phyloP scores from a whole-genome alignment of 2,888 invertebrate genomes.

The Tribolium freemani region DNA sequence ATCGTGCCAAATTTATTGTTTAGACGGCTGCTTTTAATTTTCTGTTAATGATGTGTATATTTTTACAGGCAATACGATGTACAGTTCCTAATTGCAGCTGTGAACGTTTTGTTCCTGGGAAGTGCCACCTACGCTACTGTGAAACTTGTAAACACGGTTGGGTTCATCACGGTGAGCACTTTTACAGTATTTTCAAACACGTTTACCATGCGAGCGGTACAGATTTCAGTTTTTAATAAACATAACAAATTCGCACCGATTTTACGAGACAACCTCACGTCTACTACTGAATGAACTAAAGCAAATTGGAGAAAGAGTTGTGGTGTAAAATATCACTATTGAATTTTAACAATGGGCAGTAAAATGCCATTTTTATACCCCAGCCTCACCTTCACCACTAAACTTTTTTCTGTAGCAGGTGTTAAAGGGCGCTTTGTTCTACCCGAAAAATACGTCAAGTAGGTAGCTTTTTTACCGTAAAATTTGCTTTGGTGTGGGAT shows the following conservation, averaged over 20 bases:
- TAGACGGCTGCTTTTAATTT: slow-evolving; percentile 38
- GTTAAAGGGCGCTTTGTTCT: too few relatives aligned
- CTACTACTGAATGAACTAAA: neutral
- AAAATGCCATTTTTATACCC: slow-evolving; percentile 1
- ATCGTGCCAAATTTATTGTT: slow-evolving; percentile 44
- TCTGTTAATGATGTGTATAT: slow-evolving; percentile 49
- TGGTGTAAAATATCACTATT: neutral
- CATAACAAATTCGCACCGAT: neutral
- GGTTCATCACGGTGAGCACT: slow-evolving; percentile 80
- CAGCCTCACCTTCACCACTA: too few relatives aligned
- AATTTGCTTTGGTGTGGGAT: neutral
- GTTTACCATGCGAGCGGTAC: neutral
- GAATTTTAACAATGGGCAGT: neutral
- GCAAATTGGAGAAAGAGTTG: neutral
- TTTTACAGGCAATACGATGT: slow-evolving; percentile 76
- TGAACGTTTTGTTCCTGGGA: slow-evolving; percentile 79
- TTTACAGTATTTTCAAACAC: slow-evolving; percentile 14
- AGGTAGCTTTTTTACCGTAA: neutral
- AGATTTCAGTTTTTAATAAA: neutral
- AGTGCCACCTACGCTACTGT: slow-evolving; percentile 77
- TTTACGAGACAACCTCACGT: neutral
- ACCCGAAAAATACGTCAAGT: too few relatives aligned
- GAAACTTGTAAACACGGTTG: slow-evolving; percentile 81
- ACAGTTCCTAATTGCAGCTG: slow-evolving; percentile 77
- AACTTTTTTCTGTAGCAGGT: too few relatives aligned